Percentiles rank a stretch among this genome's conserved stretches.
Conservation (phyloP, 1,140 invertebrate genomes). For the Argopecten irradians region DNA sequence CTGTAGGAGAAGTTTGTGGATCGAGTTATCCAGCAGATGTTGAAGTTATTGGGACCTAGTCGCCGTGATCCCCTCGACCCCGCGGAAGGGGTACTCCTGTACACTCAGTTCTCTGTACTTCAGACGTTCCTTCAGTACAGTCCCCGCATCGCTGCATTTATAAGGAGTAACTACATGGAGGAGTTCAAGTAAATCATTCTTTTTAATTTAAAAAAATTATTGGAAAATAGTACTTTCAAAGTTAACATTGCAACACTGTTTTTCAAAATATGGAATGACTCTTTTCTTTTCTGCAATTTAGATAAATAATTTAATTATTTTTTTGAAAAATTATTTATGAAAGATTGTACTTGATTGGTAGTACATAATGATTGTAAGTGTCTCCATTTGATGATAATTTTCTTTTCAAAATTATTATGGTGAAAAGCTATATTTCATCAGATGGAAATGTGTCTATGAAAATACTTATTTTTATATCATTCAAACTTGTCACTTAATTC, state of each 20-base stretch:
- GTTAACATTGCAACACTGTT: background rate
- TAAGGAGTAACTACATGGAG: conserved; percentile 70
- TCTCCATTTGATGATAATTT: background rate
- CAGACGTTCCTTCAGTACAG: conserved; percentile 69
- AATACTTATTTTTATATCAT: background rate
- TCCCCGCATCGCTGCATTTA: conserved; percentile 60
- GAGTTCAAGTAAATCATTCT: conserved; percentile 73
- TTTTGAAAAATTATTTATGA: background rate
- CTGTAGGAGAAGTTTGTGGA: conserved; percentile 74
- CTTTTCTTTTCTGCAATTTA: background rate
- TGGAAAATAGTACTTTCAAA: background rate
- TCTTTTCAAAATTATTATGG: background rate
- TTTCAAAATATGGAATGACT: background rate
- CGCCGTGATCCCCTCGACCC: conserved; percentile 64
- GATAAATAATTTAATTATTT: background rate
- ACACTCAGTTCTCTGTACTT: conserved; percentile 72
- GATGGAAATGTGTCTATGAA: background rate
- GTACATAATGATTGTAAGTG: background rate
- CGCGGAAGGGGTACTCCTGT: conserved; percentile 66
- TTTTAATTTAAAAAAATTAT: background rate
- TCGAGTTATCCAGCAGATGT: conserved; percentile 65
- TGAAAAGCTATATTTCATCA: background rate
- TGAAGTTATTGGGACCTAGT: conserved; percentile 68
- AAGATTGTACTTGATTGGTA: background rate
- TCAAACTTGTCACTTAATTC: background rate